Percentiles rank a stretch among this genome's conserved stretches.
Conservation (phyloP, 1,140 invertebrate genomes). For the Xylocopa sonorina region DNA sequence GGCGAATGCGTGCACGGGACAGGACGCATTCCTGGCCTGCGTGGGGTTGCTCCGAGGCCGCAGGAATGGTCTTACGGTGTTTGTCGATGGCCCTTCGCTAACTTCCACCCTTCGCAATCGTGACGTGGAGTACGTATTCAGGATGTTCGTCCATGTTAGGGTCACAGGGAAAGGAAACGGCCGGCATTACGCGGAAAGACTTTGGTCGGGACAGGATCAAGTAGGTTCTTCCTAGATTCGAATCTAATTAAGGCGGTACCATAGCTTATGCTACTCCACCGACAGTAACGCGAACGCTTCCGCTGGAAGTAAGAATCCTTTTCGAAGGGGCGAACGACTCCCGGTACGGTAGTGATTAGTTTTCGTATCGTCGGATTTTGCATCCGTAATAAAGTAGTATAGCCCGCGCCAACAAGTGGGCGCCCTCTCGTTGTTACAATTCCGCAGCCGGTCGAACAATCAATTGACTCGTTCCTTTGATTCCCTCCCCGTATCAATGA, state of each 20-base stretch:
- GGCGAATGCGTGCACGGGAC: conserved; percentile 68
- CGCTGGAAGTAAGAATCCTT: neutral
- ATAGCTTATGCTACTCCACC: neutral
- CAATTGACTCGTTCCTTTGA: conserved; percentile 34
- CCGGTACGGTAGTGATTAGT: neutral
- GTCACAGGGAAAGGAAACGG: neutral
- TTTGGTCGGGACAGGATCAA: conserved; percentile 26
- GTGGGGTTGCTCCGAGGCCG: conserved; percentile 34
- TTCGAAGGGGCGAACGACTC: neutral
- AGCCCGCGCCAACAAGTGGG: conserved; percentile 48
- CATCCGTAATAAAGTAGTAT: conserved; percentile 27
- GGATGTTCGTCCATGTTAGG: neutral
- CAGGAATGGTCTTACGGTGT: conserved; percentile 60
- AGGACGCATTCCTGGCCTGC: conserved; percentile 62
- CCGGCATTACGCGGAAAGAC: neutral
- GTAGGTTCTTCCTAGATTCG: conserved; percentile 26
- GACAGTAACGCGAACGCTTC: too few relatives aligned
- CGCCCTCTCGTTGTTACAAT: conserved; percentile 6
- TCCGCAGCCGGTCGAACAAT: conserved; percentile 9
- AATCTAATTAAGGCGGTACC: conserved; percentile 33
- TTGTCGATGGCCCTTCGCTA: conserved; percentile 60
- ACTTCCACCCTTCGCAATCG: conserved; percentile 49
- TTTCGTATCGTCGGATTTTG: neutral
- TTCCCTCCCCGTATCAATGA: conserved; percentile 27
- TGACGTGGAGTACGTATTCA: conserved; percentile 18